Evolutionary conservation across 2,113 vertebrate species (phyloP).

Genomic region (Octodon degus): DNA sequence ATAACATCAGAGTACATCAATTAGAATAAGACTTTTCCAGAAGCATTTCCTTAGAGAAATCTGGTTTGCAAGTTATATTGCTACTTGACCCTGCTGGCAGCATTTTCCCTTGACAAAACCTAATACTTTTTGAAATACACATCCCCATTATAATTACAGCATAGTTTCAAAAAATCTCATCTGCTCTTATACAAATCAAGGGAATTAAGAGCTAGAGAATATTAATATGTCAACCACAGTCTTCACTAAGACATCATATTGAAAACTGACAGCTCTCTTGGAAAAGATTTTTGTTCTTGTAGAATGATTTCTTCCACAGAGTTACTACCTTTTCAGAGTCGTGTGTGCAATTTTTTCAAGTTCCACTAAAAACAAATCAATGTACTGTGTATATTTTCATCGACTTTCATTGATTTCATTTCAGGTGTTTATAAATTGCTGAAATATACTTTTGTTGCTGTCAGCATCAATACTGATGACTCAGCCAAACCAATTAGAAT

Average conservation of each 20-base stretch:
- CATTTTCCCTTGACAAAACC: constrained; percentile 35
- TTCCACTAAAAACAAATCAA: neutral
- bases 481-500: neutral
- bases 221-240: neutral
- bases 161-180: neutral
- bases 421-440: neutral
- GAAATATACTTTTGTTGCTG: neutral
- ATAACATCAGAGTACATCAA: constrained; percentile 12
- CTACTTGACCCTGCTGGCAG: neutral
- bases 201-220: constrained; percentile 39
- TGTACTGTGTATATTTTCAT: neutral
- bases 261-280: neutral
- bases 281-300: neutral
- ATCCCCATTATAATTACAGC: neutral
- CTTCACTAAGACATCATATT: neutral
- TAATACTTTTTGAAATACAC: neutral
- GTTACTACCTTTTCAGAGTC: neutral
- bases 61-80: constrained; percentile 50
- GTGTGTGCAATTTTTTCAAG: neutral
- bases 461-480: neutral
- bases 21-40: constrained; percentile 57
- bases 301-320: neutral
- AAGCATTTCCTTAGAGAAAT: constrained; percentile 35
- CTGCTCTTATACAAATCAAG: constrained; percentile 4
- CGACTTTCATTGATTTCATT: neutral